Evolutionary conservation across 2,888 invertebrate genomes (phyloP), one percentile per base, ranked within the genome.

Genomic region (Morpho helenor): DNA sequence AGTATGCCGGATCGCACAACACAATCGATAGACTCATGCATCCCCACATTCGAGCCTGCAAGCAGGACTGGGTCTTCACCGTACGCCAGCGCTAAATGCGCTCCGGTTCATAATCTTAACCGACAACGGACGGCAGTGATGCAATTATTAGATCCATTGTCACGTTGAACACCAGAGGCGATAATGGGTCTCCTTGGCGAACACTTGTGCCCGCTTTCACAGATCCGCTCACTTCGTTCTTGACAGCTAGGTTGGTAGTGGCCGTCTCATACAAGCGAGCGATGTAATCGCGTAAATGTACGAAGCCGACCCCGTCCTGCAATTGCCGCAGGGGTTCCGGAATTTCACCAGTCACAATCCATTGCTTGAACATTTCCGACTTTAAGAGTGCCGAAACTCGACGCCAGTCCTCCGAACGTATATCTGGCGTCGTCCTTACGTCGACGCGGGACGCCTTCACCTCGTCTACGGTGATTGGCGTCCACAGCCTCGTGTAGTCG

Each of bases 41-140:
- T 67, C 10, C n/a, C n/a, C n/a, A 61, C 62, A 60, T 65, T 72
- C 8, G 79, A 71, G 0, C 74, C 67, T 16, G 76, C 65, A 7
- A 77, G 43, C 8, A 82, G 64, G 40, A 77, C 59, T 0, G 79
- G 52, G 66, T 83, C 82, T 45, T 84, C 84, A 0, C 82, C 82
- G 61, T 76, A 84, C 22, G 78, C 78, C 23, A 81, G 60, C 8
- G 70, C 67, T 2, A 75, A 73, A 51, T 68, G 0, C 31, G 47
- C 31, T 65, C 69, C 7, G n/a, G n/a, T n/a, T n/a, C n/a, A n/a
- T 72, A 50, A 61, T 66, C 53, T 53, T 66, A 72, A 23, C 69
- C 66, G 10, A 67, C 65, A 1, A 59, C 67, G 46, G 49, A 50
- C 6, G 69, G 70, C 39, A 74, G 49, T 0, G 68, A 52, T 7